Evolutionary conservation across 2,797 vertebrate genomes (phyloP), one percentile per base, ranked within the genome.

Genomic region (Australoheros facetus): DNA sequence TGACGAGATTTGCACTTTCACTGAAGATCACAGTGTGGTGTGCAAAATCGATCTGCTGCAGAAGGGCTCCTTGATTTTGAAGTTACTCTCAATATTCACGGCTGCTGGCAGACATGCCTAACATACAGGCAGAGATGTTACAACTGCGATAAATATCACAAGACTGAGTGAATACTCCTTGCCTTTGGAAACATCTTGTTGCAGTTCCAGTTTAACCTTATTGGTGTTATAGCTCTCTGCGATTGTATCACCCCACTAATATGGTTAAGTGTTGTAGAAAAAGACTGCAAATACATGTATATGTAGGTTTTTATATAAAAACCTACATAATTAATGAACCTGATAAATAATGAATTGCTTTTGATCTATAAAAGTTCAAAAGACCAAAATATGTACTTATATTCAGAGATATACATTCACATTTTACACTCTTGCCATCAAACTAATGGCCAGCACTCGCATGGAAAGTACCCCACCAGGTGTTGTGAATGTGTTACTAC

Each of bases 401-500:
- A 13, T n/a, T 51, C 1, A 7, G 17, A 51, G 45, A 51, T 69
- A 30, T 32, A 1, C 26, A n/a, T 53, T 51, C 45, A 51, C 11
- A 69, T 69, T 51, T 69, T 19, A n/a, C 45, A 69, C 45, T 32
- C 64, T 53, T 69, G 26, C 42, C 12, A 16, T 69, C 45, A 53
- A 48, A 69, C 26, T 13, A 54, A 55, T 54, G 19, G 48, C 42
- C 42, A 45, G 16, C 23, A 78, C 7, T 34, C 1, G 73, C 56
- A 83, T 53, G 69, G 69, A 73, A 85, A 91, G 78, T 48, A 51
- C 87, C 2, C 92, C 91, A 85, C 82, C 93, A 77, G 45, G 87
- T 90, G 92, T 79, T 78, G 5, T 34, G 11, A 69, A 69, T 32
- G 7, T 51, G 89, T 80, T 84, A 91, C 75, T 91, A 69, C 91